phyloP scores from a whole-genome alignment of 2,888 invertebrate species.

The Thecocarcelia acutangulata region DNA sequence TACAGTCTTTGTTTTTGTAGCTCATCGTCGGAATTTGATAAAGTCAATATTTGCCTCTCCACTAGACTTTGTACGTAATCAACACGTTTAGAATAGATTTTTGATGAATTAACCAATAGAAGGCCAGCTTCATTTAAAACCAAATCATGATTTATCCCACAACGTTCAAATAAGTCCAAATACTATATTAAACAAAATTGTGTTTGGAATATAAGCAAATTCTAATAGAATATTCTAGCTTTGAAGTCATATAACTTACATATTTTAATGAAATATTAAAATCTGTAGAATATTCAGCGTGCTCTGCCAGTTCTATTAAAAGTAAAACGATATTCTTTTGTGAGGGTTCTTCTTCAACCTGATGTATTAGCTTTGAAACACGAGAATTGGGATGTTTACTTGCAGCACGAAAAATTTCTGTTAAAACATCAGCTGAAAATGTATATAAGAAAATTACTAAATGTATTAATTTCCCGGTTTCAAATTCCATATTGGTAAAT shows the following conservation, averaged over 20 bases:
- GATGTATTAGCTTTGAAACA: constrained; percentile 75
- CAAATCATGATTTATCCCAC: constrained; percentile 67
- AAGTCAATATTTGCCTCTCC: constrained; percentile 73
- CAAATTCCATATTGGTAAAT: neutral
- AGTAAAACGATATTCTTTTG: constrained; percentile 74
- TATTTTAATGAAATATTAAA: constrained; percentile 75
- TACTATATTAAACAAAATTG: constrained; percentile 72
- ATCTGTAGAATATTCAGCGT: constrained; percentile 76
- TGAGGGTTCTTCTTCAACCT: constrained; percentile 72
- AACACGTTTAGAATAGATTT: constrained; percentile 78
- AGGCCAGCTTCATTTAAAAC: constrained; percentile 73
- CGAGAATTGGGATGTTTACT: constrained; percentile 75
- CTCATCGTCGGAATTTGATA: constrained; percentile 72
- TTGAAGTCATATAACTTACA: constrained; percentile 73
- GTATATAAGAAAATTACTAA: neutral
- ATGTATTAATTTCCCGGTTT: neutral
- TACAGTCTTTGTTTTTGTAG: constrained; percentile 64
- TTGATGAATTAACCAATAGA: constrained; percentile 75
- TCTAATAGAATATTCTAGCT: constrained; percentile 72
- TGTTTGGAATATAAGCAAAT: constrained; percentile 75
- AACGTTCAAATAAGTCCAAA: constrained; percentile 74
- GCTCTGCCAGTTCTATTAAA: constrained; percentile 77
- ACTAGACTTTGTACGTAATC: constrained; percentile 76
- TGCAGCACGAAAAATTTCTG: constrained; percentile 72
- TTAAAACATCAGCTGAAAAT: constrained; percentile 52